phyloP scores from a whole-genome alignment of 2,113 vertebrate species.

The Asarcornis scutulata region DNA sequence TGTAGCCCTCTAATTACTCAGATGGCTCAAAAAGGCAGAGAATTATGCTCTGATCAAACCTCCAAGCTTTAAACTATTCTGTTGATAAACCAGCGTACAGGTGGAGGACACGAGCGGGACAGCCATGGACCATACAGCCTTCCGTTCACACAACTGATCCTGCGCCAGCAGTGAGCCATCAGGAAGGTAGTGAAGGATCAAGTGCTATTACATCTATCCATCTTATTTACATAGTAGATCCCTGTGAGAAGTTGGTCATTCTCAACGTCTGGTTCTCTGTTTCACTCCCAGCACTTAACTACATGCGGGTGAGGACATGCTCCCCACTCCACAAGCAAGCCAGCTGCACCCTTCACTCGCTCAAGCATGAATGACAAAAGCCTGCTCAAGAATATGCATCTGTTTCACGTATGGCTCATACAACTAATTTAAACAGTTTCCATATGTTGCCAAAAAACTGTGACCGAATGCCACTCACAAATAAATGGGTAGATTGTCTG shows the following conservation, averaged over 20 bases:
- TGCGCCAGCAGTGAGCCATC: not conserved
- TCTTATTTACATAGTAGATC: not conserved
- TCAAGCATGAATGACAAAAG: not conserved
- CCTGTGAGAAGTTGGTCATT: not conserved
- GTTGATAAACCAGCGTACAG: not conserved
- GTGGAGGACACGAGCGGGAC: not conserved
- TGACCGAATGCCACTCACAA: conserved; percentile 44
- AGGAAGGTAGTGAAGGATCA: not conserved
- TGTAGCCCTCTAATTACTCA: not conserved
- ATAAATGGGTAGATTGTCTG: conserved; percentile 59
- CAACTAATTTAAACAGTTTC: conserved; percentile 40
- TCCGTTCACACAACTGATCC: not conserved
- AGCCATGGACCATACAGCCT: not conserved
- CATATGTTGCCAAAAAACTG: conserved; percentile 64
- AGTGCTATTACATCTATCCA: not conserved
- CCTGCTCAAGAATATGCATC: conserved; percentile 45
- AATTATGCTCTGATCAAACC: not conserved
- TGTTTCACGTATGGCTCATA: conserved; percentile 50
- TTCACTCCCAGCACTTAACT: conserved; percentile 13
- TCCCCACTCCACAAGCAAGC: conserved; percentile 16
- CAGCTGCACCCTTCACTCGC: conserved; percentile 55
- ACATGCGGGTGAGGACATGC: conserved; percentile 13
- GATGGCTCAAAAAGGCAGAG: not conserved
- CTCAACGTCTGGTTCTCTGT: not conserved
- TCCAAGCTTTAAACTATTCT: not conserved